A percentile compares a stretch with the other conserved stretches of the same genome.
Conservation (phyloP, 2,113 vertebrate genomes). For the Amphilophus citrinellus region DNA sequence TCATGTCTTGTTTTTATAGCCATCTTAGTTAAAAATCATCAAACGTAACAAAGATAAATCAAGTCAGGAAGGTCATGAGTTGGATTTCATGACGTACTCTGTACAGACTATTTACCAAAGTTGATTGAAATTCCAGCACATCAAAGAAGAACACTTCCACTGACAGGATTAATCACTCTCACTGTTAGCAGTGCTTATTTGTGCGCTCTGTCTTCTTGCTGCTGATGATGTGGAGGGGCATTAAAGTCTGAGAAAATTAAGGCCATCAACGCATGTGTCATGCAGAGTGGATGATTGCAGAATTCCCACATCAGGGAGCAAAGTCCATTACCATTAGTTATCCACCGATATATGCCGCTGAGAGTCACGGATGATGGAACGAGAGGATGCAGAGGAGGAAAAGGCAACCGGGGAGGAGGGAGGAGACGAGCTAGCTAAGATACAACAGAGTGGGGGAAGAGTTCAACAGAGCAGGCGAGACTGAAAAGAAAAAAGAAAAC, state of each 20-base stretch:
- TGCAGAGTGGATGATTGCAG: slow-evolving; percentile 70
- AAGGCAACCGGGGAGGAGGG: background rate
- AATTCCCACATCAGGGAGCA: slow-evolving; percentile 74
- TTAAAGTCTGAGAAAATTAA: slow-evolving; percentile 69
- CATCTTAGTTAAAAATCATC: background rate
- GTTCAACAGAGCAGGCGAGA: slow-evolving; percentile 13
- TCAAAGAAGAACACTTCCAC: background rate
- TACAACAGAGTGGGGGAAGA: slow-evolving; percentile 7
- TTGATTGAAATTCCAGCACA: slow-evolving; percentile 15
- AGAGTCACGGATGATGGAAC: slow-evolving; percentile 60
- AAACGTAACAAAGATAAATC: background rate
- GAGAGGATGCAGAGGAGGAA: slow-evolving; percentile 1
- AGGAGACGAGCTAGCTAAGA: slow-evolving; percentile 14
- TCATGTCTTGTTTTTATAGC: background rate
- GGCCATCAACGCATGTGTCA: slow-evolving; percentile 64
- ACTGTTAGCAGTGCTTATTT: slow-evolving; percentile 51
- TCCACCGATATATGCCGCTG: slow-evolving; percentile 62
- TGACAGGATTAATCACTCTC: slow-evolving; percentile 35
- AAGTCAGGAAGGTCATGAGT: background rate
- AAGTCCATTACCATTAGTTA: slow-evolving; percentile 76
- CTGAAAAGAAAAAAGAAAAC: slow-evolving; percentile 25
- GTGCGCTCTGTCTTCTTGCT: slow-evolving; percentile 38
- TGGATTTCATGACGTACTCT: background rate
- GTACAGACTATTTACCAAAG: background rate
- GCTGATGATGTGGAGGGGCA: slow-evolving; percentile 65